phyloP scores from a whole-genome alignment of 64 coral and sea anemone genomes.

The Catalaphyllia jardinei region DNA sequence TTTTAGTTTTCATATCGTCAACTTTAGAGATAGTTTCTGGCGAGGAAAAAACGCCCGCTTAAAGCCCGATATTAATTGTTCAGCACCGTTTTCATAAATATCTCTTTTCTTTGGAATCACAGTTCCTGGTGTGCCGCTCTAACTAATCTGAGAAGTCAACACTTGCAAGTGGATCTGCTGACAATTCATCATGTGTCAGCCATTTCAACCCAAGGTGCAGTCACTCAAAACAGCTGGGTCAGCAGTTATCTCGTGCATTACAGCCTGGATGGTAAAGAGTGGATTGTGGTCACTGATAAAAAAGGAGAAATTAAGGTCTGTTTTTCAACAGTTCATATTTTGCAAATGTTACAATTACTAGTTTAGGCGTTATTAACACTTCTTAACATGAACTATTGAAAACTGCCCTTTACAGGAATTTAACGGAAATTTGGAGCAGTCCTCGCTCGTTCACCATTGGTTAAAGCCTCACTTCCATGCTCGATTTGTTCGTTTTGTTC shows the following conservation, averaged over 20 bases:
- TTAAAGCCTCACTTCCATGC: too few relatives aligned
- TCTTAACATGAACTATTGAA: too few relatives aligned
- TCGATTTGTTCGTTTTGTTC: too few relatives aligned
- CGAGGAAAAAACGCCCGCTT: too few relatives aligned
- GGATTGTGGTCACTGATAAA: background rate
- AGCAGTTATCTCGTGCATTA: conserved; percentile 10
- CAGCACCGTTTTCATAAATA: background rate
- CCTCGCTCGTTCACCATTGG: too few relatives aligned
- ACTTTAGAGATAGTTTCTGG: too few relatives aligned
- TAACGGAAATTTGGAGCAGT: background rate
- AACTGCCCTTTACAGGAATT: background rate
- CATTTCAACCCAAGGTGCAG: conserved; percentile 1
- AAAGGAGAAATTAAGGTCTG: background rate
- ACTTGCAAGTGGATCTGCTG: background rate
- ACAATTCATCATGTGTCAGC: background rate
- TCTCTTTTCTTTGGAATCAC: background rate
- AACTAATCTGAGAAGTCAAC: background rate
- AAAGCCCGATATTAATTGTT: too few relatives aligned
- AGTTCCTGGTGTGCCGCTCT: conserved; percentile 14
- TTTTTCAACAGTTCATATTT: too few relatives aligned
- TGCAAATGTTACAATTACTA: background rate
- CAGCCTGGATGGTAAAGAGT: background rate
- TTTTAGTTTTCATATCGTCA: too few relatives aligned
- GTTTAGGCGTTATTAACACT: too few relatives aligned
- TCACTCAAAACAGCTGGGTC: background rate